phyloP scores from a whole-genome alignment of 2,888 invertebrate species.

The Neuroscelio doddi region DNA sequence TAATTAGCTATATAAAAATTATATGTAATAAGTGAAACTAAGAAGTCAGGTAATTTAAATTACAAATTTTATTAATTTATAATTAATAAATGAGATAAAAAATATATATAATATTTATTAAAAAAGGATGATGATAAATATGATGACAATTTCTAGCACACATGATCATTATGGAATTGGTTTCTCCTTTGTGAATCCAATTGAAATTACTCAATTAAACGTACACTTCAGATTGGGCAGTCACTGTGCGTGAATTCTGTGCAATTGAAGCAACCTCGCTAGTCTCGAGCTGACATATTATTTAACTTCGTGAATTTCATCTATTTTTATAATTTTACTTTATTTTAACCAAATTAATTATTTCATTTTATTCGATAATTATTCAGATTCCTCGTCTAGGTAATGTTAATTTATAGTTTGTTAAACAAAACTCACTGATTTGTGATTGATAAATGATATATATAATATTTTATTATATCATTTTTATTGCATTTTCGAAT shows the following conservation, averaged over 20 bases:
- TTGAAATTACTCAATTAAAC: conserved; percentile 62
- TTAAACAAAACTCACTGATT: not conserved
- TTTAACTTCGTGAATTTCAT: conserved; percentile 8
- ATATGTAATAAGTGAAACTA: too few relatives aligned
- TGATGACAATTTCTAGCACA: conserved; percentile 9
- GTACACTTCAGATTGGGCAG: conserved; percentile 24
- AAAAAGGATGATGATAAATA: not conserved
- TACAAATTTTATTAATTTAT: too few relatives aligned
- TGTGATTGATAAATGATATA: conserved; percentile 10
- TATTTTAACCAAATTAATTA: conserved; percentile 32
- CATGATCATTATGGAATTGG: conserved; percentile 55
- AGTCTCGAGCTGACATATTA: conserved; percentile 34
- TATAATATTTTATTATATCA: conserved; percentile 37
- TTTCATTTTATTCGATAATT: conserved; percentile 14
- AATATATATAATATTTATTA: not conserved
- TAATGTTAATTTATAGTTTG: not conserved
- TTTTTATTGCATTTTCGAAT: not conserved
- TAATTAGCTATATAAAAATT: too few relatives aligned
- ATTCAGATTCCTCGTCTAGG: too few relatives aligned
- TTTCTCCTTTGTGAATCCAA: conserved; percentile 57
- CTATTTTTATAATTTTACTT: too few relatives aligned
- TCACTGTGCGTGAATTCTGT: conserved; percentile 51
- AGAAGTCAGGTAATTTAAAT: too few relatives aligned
- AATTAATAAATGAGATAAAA: too few relatives aligned
- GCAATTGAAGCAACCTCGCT: conserved; percentile 54